Conservation (phyloP, 2,113 vertebrate species). For the Pterocles gutturalis region DNA sequence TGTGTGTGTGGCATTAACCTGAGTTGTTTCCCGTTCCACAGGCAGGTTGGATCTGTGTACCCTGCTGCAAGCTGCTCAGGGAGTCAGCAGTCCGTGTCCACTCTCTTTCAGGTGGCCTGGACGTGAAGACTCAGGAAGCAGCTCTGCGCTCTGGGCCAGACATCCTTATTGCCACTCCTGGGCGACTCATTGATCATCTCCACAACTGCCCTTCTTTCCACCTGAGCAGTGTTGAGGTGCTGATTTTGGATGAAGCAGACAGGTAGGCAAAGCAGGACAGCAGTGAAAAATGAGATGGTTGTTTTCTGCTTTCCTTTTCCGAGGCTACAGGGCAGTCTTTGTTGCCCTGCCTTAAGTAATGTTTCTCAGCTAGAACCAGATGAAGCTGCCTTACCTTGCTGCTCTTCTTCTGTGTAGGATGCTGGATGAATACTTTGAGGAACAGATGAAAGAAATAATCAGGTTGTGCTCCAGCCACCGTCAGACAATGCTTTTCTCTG, state of each 20-base stretch:
- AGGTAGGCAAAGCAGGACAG: conserved; percentile 73
- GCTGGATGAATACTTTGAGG: conserved; percentile 98
- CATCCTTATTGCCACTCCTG: conserved; percentile 94
- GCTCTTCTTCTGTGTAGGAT: conserved; percentile 79
- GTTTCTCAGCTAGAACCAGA: background rate
- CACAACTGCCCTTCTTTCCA: conserved; percentile 98
- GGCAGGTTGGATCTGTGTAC: background rate
- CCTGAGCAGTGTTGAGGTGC: conserved; percentile 91
- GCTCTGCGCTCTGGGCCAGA: conserved; percentile 90
- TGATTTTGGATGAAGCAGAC: conserved; percentile 96
- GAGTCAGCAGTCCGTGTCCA: background rate
- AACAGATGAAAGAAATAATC: conserved; percentile 99
- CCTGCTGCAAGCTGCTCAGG: background rate
- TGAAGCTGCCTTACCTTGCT: background rate
- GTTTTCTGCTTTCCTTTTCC: background rate
- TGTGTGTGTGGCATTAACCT: background rate
- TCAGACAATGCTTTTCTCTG: conserved; percentile 98
- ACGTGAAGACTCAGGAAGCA: conserved; percentile 94
- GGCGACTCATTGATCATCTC: conserved; percentile 94
- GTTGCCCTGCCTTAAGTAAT: background rate
- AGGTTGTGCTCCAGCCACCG: conserved; percentile 90
- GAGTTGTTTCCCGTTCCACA: background rate
- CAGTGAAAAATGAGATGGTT: background rate
- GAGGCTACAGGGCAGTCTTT: background rate
- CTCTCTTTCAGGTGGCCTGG: conserved; percentile 87